Base-by-base conservation (phyloP, 2,888 invertebrate species). In the Argyresthia goedartella region DNA sequence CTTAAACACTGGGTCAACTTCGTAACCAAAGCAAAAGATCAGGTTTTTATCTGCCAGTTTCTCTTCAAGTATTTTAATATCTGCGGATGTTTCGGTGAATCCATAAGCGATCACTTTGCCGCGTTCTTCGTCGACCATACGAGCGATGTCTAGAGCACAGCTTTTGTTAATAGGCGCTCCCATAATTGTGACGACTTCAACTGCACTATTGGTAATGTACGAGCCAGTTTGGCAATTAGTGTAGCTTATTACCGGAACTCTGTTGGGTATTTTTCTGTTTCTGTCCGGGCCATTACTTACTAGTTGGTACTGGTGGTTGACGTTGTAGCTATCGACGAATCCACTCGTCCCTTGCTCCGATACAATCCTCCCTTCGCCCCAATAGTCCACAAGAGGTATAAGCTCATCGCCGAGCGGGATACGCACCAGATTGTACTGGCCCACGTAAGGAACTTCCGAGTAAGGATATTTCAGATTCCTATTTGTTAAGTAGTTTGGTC, bases 401-500 rank as follows among this genome's bases (percentile, higher is more conserved):
- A 68, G 49, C 2, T 55, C 35, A 0, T 57, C 53, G 0, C 41
- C 35, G 0, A 51, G 44, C 8, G 74, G 74, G 35, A 74, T 54
- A 56, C 65, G 66, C 0, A 66, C 54, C 15, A 73, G 53, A 42
- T 67, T 55, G 52, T 72, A 72, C 33, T 69, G 58, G 7, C 72
- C 71, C 9, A 74, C 55, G 56, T 59, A 69, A 1, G 74, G 73
- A 8, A 66, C 59, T 54, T 74, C 74, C 1, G 74, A 73, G 53
- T 74, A 74, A 1, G 69, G 70, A 47, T 60, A 74, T 0, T 44
- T 14, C 56, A 63, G 64, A 49, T 74, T 63, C 0, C 57, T 56
- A 53, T 69, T 70, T 1, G 56, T 56, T 0, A 35, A 36, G 50
- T 73, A 73, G 55, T 73, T 72, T 3, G 72, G 71, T 4, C 42